Percentiles rank a stretch among this genome's conserved stretches.
phyloP scores from a whole-genome alignment of 2,113 vertebrate species.

The Pelobates fuscus region DNA sequence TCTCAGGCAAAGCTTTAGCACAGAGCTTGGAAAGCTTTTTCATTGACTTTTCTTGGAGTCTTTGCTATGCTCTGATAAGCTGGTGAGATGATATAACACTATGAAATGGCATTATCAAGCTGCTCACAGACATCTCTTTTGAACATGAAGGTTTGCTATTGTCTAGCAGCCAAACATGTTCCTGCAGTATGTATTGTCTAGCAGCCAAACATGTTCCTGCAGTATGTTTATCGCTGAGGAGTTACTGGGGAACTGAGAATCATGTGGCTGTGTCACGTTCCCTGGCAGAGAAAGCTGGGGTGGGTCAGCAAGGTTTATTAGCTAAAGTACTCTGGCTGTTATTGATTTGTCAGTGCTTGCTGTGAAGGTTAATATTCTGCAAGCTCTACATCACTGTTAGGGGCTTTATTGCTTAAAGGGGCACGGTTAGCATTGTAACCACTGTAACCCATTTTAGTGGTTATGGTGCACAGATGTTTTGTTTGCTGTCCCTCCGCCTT shows the following conservation, averaged over 20 bases:
- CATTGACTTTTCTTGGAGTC: not conserved
- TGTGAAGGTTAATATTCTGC: not conserved
- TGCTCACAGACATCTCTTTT: not conserved
- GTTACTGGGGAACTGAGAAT: not conserved
- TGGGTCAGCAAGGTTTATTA: not conserved
- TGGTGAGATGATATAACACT: too few relatives aligned
- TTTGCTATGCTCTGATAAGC: not conserved
- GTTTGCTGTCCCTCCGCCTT: too few relatives aligned
- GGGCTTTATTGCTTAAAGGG: too few relatives aligned
- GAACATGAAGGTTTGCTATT: not conserved
- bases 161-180: too few relatives aligned
- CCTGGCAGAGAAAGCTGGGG: not conserved
- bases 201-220: not conserved
- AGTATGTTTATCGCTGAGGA: not conserved
- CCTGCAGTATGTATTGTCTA: not conserved
- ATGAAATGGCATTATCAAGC: not conserved
- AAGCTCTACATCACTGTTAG: not conserved
- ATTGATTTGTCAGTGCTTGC: not conserved
- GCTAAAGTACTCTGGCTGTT: not conserved
- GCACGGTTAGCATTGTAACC: too few relatives aligned
- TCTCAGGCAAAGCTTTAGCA: conserved; percentile 17
- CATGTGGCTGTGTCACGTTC: not conserved
- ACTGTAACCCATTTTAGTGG: too few relatives aligned
- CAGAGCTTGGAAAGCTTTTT: conserved; percentile 11
- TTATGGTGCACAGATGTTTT: too few relatives aligned